Percentiles rank a stretch among this genome's conserved stretches.
Evolutionary conservation across 2,888 invertebrate genomes (phyloP).

Genomic region (Platypus cylindrus): DNA sequence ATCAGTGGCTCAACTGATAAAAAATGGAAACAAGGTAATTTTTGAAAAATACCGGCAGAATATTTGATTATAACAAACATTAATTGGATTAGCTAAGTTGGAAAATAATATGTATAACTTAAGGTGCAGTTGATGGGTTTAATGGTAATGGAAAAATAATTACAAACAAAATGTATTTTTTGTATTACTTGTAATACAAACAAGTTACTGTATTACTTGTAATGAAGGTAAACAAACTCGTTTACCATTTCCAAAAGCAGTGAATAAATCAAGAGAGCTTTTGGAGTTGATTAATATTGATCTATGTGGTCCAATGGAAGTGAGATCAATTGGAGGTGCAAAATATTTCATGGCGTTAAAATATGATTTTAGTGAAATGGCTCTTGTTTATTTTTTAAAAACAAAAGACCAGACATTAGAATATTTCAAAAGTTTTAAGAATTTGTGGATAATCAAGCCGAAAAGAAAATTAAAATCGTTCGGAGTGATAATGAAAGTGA

Average conservation of each 20-base stretch:
- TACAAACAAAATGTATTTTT: too few species aligned
- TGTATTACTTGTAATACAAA: too few species aligned
- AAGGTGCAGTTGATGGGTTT: too few species aligned
- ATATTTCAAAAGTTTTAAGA: slow-evolving; percentile 20
- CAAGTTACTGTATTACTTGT: slow-evolving; percentile 14
- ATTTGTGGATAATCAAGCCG: slow-evolving; percentile 21
- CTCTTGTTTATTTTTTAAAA: slow-evolving; percentile 17
- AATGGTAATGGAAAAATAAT: too few species aligned
- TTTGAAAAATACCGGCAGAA: slow-evolving; percentile 11
- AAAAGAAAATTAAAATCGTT: slow-evolving; percentile 20
- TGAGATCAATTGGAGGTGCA: slow-evolving; percentile 11
- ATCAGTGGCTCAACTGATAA: slow-evolving; percentile 19
- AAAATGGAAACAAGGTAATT: slow-evolving; percentile 17
- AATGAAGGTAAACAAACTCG: slow-evolving; percentile 22
- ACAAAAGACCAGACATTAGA: slow-evolving; percentile 20
- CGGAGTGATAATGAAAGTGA: slow-evolving; percentile 21
- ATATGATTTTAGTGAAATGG: slow-evolving; percentile 11
- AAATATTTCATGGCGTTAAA: slow-evolving; percentile 11
- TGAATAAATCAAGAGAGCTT: slow-evolving; percentile 14
- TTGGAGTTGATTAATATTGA: slow-evolving; percentile 23
- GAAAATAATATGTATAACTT: too few species aligned
- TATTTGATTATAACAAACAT: background rate
- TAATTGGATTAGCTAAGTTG: too few species aligned
- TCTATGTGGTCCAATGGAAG: slow-evolving; percentile 16
- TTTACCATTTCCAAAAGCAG: slow-evolving; percentile 18